phyloP scores from a whole-genome alignment of 2,797 vertebrate species.

The Syngnathus rostellatus region DNA sequence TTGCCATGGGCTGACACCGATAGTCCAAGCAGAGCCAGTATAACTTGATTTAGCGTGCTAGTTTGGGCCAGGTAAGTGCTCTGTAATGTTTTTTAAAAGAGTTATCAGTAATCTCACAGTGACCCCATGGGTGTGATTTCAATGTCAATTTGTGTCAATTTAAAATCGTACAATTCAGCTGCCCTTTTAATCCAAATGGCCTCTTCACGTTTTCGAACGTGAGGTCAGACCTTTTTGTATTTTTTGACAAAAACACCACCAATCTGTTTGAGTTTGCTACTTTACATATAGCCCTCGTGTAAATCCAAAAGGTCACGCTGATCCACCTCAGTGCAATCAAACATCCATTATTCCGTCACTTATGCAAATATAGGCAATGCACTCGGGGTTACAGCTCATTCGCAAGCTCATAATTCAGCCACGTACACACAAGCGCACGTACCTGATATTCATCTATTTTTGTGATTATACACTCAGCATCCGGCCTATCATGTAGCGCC shows the following conservation, averaged over 20 bases:
- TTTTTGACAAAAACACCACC: neutral
- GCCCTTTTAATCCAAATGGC: too few species aligned
- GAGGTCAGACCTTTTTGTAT: neutral
- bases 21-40: neutral
- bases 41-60: constrained; percentile 22
- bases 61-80: constrained; percentile 41
- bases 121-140: too few species aligned
- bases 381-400: constrained; percentile 23
- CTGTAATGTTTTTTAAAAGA: constrained; percentile 51
- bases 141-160: too few species aligned
- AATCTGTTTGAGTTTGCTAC: neutral
- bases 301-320: constrained; percentile 55
- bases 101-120: neutral
- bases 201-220: neutral
- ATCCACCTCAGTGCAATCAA: constrained; percentile 56
- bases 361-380: constrained; percentile 55
- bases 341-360: constrained; percentile 48
- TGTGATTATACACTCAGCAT: constrained; percentile 44
- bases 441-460: constrained; percentile 43
- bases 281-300: constrained; percentile 4
- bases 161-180: too few species aligned
- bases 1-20: neutral
- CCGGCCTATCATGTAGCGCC: neutral
- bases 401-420: constrained; percentile 40
- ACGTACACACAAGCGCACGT: constrained; percentile 16